A percentile compares a stretch with the other conserved stretches of the same genome.
phyloP scores from a whole-genome alignment of 2,888 invertebrate species.

The Harpagoxenus sublaevis region DNA sequence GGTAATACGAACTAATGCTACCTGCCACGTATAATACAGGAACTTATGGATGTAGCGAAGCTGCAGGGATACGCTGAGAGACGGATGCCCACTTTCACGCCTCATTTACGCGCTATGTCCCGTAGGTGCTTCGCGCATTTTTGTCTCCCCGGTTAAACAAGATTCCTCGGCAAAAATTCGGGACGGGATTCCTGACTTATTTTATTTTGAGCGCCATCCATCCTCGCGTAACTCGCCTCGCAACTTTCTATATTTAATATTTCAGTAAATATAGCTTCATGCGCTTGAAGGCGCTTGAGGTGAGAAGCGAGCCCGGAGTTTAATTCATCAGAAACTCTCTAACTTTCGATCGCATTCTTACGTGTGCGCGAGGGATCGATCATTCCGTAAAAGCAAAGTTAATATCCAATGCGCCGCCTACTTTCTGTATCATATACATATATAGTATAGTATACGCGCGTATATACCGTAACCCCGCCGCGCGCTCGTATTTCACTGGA shows the following conservation, averaged over 20 bases:
- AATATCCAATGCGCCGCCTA: conserved; percentile 32
- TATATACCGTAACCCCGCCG: not conserved
- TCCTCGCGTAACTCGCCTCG: not conserved
- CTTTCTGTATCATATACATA: not conserved
- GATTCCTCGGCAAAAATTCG: conserved; percentile 21
- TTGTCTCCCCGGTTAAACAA: not conserved
- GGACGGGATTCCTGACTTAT: not conserved
- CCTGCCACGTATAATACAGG: conserved; percentile 41
- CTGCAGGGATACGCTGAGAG: not conserved
- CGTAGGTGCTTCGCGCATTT: conserved; percentile 9
- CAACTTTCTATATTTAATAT: conserved; percentile 39
- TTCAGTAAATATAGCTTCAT: conserved; percentile 15
- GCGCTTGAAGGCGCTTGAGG: not conserved
- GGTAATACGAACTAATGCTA: conserved; percentile 44
- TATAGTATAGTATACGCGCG: not conserved
- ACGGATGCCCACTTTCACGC: conserved; percentile 48
- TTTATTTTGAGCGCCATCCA: conserved; percentile 9
- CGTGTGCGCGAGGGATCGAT: conserved; percentile 19
- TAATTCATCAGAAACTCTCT: conserved; percentile 33
- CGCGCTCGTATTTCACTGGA: conserved; percentile 5
- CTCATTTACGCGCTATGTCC: conserved; percentile 29
- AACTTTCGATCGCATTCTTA: conserved; percentile 46
- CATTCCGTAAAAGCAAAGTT: conserved; percentile 38
- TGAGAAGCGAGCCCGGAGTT: not conserved
- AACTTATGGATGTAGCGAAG: conserved; percentile 38